phyloP scores from a whole-genome alignment of 2,888 invertebrate genomes.

The Eilema caniola region DNA sequence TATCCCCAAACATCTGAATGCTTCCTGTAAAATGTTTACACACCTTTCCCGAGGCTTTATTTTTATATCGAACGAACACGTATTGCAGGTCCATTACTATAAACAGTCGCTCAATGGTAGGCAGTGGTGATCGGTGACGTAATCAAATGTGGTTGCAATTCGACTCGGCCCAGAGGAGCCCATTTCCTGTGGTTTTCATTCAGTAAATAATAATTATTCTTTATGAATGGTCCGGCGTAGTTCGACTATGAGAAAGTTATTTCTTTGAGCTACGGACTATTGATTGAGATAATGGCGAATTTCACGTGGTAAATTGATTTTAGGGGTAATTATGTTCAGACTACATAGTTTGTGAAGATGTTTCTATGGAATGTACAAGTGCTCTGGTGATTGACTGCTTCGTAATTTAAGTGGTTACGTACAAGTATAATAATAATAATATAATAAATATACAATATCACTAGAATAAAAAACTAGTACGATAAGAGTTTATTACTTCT shows the following conservation, averaged over 20 bases:
- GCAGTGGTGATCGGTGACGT: constrained; percentile 48
- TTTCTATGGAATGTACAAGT: constrained; percentile 16
- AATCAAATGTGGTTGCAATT: constrained; percentile 62
- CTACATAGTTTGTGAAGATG: constrained; percentile 18
- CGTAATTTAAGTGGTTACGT: not conserved
- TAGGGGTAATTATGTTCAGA: constrained; percentile 21
- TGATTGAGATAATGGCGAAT: constrained; percentile 32
- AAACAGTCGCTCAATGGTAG: constrained; percentile 30
- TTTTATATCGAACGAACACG: constrained; percentile 19
- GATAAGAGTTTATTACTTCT: no score
- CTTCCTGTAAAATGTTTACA: constrained; percentile 23
- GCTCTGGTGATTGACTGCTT: constrained; percentile 1
- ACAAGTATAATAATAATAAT: no score
- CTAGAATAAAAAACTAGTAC: no score
- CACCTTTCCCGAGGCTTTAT: constrained; percentile 17
- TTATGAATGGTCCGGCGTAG: constrained; percentile 56
- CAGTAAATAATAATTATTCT: constrained; percentile 65
- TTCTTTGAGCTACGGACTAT: constrained; percentile 38
- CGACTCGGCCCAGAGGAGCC: constrained; percentile 53
- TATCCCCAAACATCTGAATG: constrained; percentile 13
- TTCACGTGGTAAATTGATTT: constrained; percentile 32
- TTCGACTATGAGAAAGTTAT: constrained; percentile 59
- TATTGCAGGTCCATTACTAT: constrained; percentile 22
- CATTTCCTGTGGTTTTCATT: constrained; percentile 69
- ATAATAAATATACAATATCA: no score